Evolutionary conservation across 2,113 vertebrate genomes (phyloP).

Genomic region (Limanda limanda): DNA sequence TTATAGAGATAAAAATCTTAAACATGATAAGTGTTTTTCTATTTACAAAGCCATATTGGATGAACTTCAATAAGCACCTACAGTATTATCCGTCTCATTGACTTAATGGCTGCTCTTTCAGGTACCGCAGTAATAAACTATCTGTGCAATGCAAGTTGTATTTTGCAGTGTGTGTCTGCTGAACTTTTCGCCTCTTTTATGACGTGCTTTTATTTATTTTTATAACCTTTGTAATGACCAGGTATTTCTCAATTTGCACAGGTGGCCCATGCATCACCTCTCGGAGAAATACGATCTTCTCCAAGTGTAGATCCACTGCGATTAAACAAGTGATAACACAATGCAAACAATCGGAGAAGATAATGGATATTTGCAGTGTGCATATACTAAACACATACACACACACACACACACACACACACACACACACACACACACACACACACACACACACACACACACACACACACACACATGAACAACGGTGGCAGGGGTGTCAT

Average conservation of each 20-base stretch:
- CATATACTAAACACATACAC: background rate
- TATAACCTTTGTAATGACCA: background rate
- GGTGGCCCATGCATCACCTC: background rate
- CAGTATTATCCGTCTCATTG: too few species aligned
- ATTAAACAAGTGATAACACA: constrained; percentile 7
- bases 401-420: background rate
- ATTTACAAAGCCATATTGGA: constrained; percentile 12
- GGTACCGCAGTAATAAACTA: background rate
- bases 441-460: constrained; percentile 6
- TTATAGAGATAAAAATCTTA: too few species aligned
- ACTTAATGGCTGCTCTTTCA: background rate
- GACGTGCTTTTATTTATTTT: constrained; percentile 8
- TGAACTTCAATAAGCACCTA: background rate
- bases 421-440: background rate
- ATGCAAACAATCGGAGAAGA: constrained; percentile 32
- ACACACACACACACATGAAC: constrained; percentile 6
- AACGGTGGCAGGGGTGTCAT: constrained; percentile 19
- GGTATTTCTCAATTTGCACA: background rate
- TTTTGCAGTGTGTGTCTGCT: background rate
- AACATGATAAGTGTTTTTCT: constrained; percentile 13
- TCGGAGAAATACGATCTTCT: constrained; percentile 12
- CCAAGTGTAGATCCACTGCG: background rate
- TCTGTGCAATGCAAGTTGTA: too few species aligned
- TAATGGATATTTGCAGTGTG: constrained; percentile 43
- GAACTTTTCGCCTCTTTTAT: background rate